Base-by-base conservation (phyloP, 2,888 invertebrate genomes). In the Hypena proboscidalis region DNA sequence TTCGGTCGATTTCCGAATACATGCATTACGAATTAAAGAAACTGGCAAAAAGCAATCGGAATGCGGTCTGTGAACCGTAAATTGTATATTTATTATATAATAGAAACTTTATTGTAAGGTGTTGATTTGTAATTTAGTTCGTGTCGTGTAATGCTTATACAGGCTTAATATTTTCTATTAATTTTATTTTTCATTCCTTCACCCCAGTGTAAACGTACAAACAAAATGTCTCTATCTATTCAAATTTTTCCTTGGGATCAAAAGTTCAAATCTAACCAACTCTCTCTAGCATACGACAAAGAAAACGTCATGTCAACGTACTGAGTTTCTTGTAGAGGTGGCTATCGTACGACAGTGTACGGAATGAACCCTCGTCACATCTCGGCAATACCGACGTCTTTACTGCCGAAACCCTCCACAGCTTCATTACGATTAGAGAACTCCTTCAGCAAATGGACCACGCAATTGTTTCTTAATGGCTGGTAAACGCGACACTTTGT, bases 361-460 rank as follows among this genome's bases (percentile, higher is more conserved):
- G 46, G 67, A 64, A 62, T 68, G 77, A 72, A 79, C 76, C 70
- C 69, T 74, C 69, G 59, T 78, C 77, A 70, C 71, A 68, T 71
- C 63, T 66, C 42, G 57, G 67, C 70, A 67, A 77, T 82, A 65
- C 77, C 80, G 81, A 72, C 80, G 84, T 84, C 82, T 85, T 80
- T 85, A 86, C 77, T 81, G 77, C 76, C 68, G 67, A 73, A 71
- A 67, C 55, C 61, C 45, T 44, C 38, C 60, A 47, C 48, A 52
- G 47, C 56, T 56, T 40, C 43, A 55, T 60, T 61, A 56, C 55
- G 42, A 59, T 47, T 42, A 51, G 53, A 14, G 17, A 37, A 37
- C 53, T 53, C 48, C 44, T 40, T 46, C 50, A 25, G 48, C 23
- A 23, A 46, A 34, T 43, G 50, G 46, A 30, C 30, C 43, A 27